Conservation (phyloP, 2,113 vertebrate species). For the Leptobrachium ailaonicum region DNA sequence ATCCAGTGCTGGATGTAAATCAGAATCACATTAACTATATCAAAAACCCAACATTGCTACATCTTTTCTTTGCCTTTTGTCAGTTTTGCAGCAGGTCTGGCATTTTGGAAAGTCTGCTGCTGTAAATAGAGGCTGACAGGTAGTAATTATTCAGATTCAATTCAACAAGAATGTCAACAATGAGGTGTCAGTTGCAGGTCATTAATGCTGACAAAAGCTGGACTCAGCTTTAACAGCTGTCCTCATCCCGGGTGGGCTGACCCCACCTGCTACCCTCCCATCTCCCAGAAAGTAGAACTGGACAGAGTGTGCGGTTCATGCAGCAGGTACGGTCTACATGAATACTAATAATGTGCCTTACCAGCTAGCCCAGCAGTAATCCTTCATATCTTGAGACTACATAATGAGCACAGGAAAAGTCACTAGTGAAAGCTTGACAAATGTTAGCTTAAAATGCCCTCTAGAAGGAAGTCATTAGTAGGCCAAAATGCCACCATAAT, state of each 20-base stretch:
- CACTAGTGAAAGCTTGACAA: constrained; percentile 25
- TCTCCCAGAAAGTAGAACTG: constrained; percentile 50
- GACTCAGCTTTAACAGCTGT: constrained; percentile 64
- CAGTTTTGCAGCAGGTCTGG: constrained; percentile 43
- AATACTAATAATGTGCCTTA: constrained; percentile 31
- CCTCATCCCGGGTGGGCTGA: constrained; percentile 63
- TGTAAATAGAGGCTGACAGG: constrained; percentile 68
- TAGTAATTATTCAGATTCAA: constrained; percentile 69
- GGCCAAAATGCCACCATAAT: constrained; percentile 15
- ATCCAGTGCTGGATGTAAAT: not conserved
- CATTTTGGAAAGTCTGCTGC: constrained; percentile 53
- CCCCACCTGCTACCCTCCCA: constrained; percentile 47
- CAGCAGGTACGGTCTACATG: constrained; percentile 32
- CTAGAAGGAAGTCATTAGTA: constrained; percentile 20
- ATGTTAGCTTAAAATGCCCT: constrained; percentile 22
- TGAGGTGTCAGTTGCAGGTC: constrained; percentile 66
- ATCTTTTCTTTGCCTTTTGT: constrained; percentile 31
- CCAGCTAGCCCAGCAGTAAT: constrained; percentile 32
- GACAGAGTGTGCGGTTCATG: not conserved
- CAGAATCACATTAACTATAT: constrained; percentile 29
- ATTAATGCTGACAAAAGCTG: constrained; percentile 66
- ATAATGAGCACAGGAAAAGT: constrained; percentile 27
- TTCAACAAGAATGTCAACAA: constrained; percentile 62
- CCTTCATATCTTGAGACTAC: not conserved
- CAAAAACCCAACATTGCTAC: constrained; percentile 18